Evolutionary conservation across 2,888 invertebrate species (phyloP).

Genomic region (Loripinus fragilis): DNA sequence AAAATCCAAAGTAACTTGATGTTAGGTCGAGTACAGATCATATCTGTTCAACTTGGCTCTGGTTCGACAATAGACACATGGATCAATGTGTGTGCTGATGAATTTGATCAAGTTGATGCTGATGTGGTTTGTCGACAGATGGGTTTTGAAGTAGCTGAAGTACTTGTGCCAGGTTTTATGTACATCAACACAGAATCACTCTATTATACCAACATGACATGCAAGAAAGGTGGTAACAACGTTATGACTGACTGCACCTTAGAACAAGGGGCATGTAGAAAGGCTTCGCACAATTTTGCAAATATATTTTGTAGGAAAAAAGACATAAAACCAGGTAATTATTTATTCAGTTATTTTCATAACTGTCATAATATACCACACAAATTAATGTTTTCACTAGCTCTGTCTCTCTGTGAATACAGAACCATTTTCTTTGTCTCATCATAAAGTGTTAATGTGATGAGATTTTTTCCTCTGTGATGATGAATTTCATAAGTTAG

Average conservation of each 20-base stretch:
- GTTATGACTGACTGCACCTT: constrained; percentile 55
- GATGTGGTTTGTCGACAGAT: constrained; percentile 71
- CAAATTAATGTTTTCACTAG: too few relatives aligned
- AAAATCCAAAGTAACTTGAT: background rate
- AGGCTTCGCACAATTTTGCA: constrained; percentile 62
- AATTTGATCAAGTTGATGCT: constrained; percentile 65
- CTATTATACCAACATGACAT: constrained; percentile 61
- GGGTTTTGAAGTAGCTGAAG: constrained; percentile 60
- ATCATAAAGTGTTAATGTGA: too few relatives aligned
- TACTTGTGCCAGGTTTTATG: constrained; percentile 63
- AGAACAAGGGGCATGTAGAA: constrained; percentile 39
- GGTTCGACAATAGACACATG: constrained; percentile 85
- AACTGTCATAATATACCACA: too few relatives aligned
- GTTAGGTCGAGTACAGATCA: background rate
- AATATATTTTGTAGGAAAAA: constrained; percentile 65
- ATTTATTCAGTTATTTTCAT: too few relatives aligned
- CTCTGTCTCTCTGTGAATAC: too few relatives aligned
- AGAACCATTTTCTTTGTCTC: too few relatives aligned
- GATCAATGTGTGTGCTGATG: constrained; percentile 90
- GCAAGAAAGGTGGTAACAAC: constrained; percentile 54
- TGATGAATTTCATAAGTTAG: too few relatives aligned
- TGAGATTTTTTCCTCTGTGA: too few relatives aligned
- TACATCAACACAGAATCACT: constrained; percentile 41
- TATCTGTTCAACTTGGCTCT: background rate
- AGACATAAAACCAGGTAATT: constrained; percentile 47